A percentile compares a stretch with the other conserved stretches of the same genome.
Conservation (phyloP, 2,888 invertebrate genomes). For the Caenorhabditis parvicauda region DNA sequence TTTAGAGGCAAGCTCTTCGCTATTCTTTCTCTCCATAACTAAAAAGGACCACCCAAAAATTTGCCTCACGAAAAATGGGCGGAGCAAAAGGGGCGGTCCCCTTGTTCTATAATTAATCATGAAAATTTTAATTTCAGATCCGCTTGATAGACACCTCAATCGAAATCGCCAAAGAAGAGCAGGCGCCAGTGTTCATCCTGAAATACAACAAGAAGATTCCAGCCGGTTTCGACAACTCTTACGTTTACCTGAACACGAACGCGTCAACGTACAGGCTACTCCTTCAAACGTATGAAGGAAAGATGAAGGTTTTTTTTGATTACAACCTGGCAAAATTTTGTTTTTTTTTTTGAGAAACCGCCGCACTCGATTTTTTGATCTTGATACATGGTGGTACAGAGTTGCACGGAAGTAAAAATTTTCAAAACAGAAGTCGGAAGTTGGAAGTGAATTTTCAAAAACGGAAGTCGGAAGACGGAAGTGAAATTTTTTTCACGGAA, state of each 20-base stretch:
- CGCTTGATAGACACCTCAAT: conserved; percentile 34
- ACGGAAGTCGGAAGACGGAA: too few species aligned
- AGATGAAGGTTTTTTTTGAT: conserved; percentile 27
- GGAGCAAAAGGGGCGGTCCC: too few species aligned
- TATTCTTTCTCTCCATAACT: too few species aligned
- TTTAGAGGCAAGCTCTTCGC: too few species aligned
- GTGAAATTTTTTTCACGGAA: too few species aligned
- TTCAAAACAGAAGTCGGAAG: too few species aligned
- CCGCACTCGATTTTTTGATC: not conserved
- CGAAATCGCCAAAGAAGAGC: conserved; percentile 38
- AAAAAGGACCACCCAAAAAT: too few species aligned
- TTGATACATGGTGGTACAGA: too few species aligned
- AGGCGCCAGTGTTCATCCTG: conserved; percentile 45
- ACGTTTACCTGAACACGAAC: conserved; percentile 72
- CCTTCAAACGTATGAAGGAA: conserved; percentile 22
- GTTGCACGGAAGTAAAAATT: too few species aligned
- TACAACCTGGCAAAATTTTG: not conserved
- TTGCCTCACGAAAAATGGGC: too few species aligned
- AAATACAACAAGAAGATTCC: conserved; percentile 46
- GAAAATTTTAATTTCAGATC: too few species aligned
- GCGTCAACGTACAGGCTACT: conserved; percentile 72
- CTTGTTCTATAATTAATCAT: not conserved
- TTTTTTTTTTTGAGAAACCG: conserved; percentile 4
- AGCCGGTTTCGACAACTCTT: conserved; percentile 55
- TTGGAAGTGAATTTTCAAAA: too few species aligned